Conservation (phyloP, 2,113 vertebrate species). For the Arothron firmamentum region DNA sequence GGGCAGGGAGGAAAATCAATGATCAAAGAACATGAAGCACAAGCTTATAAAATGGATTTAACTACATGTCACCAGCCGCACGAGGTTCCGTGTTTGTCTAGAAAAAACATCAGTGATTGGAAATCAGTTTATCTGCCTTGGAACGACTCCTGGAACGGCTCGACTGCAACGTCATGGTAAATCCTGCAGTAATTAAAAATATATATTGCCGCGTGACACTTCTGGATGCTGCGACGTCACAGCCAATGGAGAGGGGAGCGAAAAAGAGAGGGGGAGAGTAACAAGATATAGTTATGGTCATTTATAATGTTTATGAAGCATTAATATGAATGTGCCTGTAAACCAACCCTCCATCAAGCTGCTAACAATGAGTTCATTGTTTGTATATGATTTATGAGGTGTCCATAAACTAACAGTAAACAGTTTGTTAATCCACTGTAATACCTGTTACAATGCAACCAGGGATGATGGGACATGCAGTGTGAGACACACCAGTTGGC, state of each 20-base stretch:
- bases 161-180: constrained; percentile 25
- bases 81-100: constrained; percentile 44
- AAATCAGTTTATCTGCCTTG: constrained; percentile 34
- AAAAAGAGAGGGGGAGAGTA: not conserved
- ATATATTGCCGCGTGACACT: constrained; percentile 33
- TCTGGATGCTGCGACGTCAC: constrained; percentile 46
- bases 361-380: constrained; percentile 63
- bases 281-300: constrained; percentile 42
- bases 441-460: constrained; percentile 61
- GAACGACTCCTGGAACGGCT: constrained; percentile 37
- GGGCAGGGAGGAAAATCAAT: constrained; percentile 73
- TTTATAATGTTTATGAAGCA: constrained; percentile 66
- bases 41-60: constrained; percentile 68
- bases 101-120: constrained; percentile 34
- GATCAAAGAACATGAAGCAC: constrained; percentile 65
- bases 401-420: constrained; percentile 60
- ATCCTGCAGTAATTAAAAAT: constrained; percentile 30
- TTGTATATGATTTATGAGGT: constrained; percentile 58
- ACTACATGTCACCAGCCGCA: constrained; percentile 57
- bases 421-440: constrained; percentile 69
- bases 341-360: constrained; percentile 56
- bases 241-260: not conserved
- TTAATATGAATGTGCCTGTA: constrained; percentile 63
- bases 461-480: constrained; percentile 41
- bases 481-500: constrained; percentile 50